phyloP scores from a whole-genome alignment of 2,888 invertebrate species.

The Seladonia tumulorum region DNA sequence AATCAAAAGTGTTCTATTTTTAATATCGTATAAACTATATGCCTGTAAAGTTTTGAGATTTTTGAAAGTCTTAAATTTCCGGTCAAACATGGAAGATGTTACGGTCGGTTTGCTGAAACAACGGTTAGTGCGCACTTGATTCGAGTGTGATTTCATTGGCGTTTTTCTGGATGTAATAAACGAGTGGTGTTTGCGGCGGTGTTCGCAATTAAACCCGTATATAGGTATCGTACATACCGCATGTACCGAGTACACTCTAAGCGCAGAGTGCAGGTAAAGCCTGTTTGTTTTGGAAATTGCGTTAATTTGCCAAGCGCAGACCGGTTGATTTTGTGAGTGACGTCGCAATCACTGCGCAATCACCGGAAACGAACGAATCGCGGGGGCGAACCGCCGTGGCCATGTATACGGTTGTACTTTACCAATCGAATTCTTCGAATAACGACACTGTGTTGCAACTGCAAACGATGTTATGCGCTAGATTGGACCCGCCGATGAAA shows the following conservation, averaged over 20 bases:
- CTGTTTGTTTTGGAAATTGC: slow-evolving; percentile 82
- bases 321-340: slow-evolving; percentile 82
- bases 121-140: slow-evolving; percentile 32
- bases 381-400: slow-evolving; percentile 62
- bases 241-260: slow-evolving; percentile 55
- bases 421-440: slow-evolving; percentile 58
- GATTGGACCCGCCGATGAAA: not conserved
- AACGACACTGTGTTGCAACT: slow-evolving; percentile 18
- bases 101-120: slow-evolving; percentile 37
- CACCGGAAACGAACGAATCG: slow-evolving; percentile 77
- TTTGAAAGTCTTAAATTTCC: slow-evolving; percentile 30
- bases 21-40: not conserved
- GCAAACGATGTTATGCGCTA: not conserved
- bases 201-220: slow-evolving; percentile 75
- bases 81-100: slow-evolving; percentile 17
- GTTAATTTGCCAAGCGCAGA: slow-evolving; percentile 81
- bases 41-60: no score
- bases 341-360: slow-evolving; percentile 82
- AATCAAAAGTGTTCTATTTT: not conserved
- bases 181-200: slow-evolving; percentile 73
- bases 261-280: slow-evolving; percentile 70
- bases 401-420: slow-evolving; percentile 36
- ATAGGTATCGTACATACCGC: slow-evolving; percentile 50
- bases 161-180: slow-evolving; percentile 73
- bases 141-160: slow-evolving; percentile 63